Evolutionary conservation across 2,888 invertebrate genomes (phyloP).

Genomic region (Acronicta aceris): DNA sequence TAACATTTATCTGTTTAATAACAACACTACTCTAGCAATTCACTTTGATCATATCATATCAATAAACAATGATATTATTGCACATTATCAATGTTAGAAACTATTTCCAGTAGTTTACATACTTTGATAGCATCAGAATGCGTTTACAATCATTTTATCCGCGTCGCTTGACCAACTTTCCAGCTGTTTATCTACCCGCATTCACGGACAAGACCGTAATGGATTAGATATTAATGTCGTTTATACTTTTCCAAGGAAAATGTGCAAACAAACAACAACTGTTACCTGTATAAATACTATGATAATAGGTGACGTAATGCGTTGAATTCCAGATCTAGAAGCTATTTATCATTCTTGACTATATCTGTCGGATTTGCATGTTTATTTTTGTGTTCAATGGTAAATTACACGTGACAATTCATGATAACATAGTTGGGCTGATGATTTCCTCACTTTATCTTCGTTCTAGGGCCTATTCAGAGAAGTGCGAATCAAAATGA

Average conservation of each 20-base stretch:
- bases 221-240: slow-evolving; percentile 25
- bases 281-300: slow-evolving; percentile 18
- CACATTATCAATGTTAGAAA: not conserved
- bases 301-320: slow-evolving; percentile 38
- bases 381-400: slow-evolving; percentile 40
- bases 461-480: not conserved
- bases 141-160: slow-evolving; percentile 35
- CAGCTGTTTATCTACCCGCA: slow-evolving; percentile 19
- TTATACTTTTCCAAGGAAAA: slow-evolving; percentile 25
- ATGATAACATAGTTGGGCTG: slow-evolving; percentile 15
- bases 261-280: slow-evolving; percentile 8
- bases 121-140: slow-evolving; percentile 13
- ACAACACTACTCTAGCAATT: too few species aligned
- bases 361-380: slow-evolving; percentile 51
- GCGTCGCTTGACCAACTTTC: slow-evolving; percentile 18
- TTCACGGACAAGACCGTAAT: slow-evolving; percentile 25
- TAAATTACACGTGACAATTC: slow-evolving; percentile 18
- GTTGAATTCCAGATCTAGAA: slow-evolving; percentile 37
- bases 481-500: too few species aligned
- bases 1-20: too few species aligned
- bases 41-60: not conserved
- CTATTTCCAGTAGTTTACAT: not conserved
- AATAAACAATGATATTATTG: not conserved
- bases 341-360: slow-evolving; percentile 47
- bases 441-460: too few species aligned